These are phyloP conservation scores for Dolichotis patagonum DNA, from an alignment of 2,113 vertebrate genomes.

Conservation along the genomic window DNA sequence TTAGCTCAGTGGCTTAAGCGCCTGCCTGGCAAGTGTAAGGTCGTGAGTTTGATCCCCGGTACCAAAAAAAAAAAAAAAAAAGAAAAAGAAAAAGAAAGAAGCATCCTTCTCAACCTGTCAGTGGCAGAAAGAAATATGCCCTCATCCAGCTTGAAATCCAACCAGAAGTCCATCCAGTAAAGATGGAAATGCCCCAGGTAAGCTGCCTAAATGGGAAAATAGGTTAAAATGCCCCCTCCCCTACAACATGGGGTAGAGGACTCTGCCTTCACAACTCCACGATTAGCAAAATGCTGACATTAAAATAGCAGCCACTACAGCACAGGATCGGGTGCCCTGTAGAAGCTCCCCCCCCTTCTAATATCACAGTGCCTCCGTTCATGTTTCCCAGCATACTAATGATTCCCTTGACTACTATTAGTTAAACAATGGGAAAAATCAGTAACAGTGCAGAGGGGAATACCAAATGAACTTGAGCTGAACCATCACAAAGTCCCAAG, in stretches of 20 bases:
- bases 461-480: conserved; percentile 75
- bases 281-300: background rate
- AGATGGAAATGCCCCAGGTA: background rate
- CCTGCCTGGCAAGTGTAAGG: no score
- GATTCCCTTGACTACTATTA: conserved; percentile 31
- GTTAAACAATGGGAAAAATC: conserved; percentile 58
- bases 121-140: background rate
- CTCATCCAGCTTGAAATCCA: background rate
- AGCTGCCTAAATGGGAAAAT: background rate
- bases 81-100: background rate
- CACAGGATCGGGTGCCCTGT: background rate
- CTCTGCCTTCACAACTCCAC: background rate
- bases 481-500: conserved; percentile 47
- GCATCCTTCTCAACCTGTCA: background rate
- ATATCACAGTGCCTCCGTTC: background rate
- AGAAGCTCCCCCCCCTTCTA: background rate
- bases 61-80: no score
- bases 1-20: no score
- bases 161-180: background rate
- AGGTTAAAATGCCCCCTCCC: background rate
- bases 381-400: conserved; percentile 53
- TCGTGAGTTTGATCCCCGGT: no score
- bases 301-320: background rate
- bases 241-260: background rate
- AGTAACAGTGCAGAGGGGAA: conserved; percentile 44